Evolutionary conservation across 2,888 invertebrate species (phyloP), one percentile per base, ranked within the genome.

Genomic region (Petrolisthes cinctipes): DNA sequence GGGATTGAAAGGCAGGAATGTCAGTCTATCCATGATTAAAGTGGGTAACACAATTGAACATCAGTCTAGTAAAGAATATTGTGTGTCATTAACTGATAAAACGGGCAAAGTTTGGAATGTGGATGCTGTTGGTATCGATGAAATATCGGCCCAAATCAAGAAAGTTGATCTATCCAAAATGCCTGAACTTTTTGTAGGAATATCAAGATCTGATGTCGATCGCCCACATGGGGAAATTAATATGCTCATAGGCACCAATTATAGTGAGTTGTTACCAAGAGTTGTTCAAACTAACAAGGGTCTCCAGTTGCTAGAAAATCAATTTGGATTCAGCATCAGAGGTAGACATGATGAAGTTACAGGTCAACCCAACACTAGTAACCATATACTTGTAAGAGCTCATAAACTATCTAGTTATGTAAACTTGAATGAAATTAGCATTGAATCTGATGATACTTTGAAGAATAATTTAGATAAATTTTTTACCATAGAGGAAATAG

Each of bases 11-110:
- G 75, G 83, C 5, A 75, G 23, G 57, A n/a, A 83, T 54, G 37
- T 83, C 0, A 56, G 2, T 0, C 20, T 75, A 1, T 75, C 57
- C 23, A 53, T 83, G 75, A 20, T 76, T 6, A 83, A 83, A n/a
- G 75, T 75, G 0, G 83, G 75, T n/a, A 83, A 83, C 57, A 11
- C 57, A 23, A 57, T 75, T 54, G 83, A 75, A 57, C 23, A 54
- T 57, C 61, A 57, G 9, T n/a, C n/a, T n/a, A n/a, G n/a, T n/a
- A n/a, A n/a, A n/a, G n/a, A n/a, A n/a, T n/a, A n/a, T n/a, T n/a
- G 53, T n/a, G 5, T 83, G 9, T 75, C 56, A 54, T 23, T 83
- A 6, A 83, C 20, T 57, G 83, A 75, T 51, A 73, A 75, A 68
- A 3, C 53, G 17, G 82, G 82, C 66, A 23, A 68, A 82, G 4